These are phyloP conservation scores for Rotaria macrura DNA, from an alignment of 2,888 invertebrate genomes.

Conservation along the genomic window DNA sequence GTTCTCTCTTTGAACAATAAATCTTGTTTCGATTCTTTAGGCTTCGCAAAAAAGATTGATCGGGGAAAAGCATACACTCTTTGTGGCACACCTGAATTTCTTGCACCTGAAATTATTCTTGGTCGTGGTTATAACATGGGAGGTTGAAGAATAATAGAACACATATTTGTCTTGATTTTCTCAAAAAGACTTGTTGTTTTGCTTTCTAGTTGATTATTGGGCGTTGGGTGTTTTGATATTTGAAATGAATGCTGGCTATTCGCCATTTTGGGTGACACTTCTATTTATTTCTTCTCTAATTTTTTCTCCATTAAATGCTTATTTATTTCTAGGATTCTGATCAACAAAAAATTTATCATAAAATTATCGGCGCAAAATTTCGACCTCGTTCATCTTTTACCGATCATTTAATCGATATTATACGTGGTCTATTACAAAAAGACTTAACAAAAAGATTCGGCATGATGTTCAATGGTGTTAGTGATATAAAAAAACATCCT, in stretches of 20 bases:
- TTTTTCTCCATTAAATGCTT: conserved; percentile 36
- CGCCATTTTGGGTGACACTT: neutral
- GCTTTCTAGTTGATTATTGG: conserved; percentile 29
- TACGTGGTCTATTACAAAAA: conserved; percentile 70
- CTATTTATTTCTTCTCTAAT: neutral
- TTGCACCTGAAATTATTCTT: conserved; percentile 34
- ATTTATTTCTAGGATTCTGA: conserved; percentile 99
- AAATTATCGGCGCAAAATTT: conserved; percentile 94
- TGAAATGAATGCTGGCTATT: conserved; percentile 39
- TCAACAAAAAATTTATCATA: conserved; percentile 99
- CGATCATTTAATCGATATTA: conserved; percentile 87
- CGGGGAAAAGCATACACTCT: neutral
- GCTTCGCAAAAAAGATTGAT: conserved; percentile 13
- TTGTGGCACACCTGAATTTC: conserved; percentile 31
- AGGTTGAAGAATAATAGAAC: neutral
- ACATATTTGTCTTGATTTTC: too few species aligned
- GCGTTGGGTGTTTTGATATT: conserved; percentile 27
- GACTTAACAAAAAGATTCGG: conserved; percentile 97
- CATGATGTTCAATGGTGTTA: conserved; percentile 94
- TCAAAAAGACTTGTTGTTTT: neutral
- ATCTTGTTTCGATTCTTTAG: neutral
- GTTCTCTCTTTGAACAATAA: neutral
- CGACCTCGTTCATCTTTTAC: conserved; percentile 98
- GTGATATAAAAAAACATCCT: conserved; percentile 96
- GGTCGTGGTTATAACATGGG: conserved; percentile 32